Evolutionary conservation across 2,797 vertebrate species (phyloP).

Genomic region (Sphenodon punctatus): DNA sequence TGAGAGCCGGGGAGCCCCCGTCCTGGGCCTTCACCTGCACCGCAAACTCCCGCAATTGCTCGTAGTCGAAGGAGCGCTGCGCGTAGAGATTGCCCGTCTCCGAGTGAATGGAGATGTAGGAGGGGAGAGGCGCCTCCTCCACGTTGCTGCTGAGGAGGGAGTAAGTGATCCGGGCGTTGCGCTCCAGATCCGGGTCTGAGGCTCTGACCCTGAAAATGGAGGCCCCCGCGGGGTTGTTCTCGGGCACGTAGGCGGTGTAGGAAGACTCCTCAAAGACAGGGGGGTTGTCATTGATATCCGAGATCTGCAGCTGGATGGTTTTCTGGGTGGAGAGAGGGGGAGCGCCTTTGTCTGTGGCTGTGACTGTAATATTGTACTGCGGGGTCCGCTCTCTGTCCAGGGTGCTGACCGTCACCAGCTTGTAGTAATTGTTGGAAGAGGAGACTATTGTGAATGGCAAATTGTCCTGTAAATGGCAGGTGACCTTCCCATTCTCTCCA

Average conservation of each 20-base stretch:
- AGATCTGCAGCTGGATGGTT: constrained; percentile 32
- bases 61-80: constrained; percentile 70
- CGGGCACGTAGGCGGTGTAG: constrained; percentile 8
- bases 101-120: constrained; percentile 71
- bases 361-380: constrained; percentile 56
- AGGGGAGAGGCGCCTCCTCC: constrained; percentile 53
- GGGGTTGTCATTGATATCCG: constrained; percentile 46
- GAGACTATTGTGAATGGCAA: constrained; percentile 49
- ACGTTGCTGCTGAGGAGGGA: constrained; percentile 47
- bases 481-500: constrained; percentile 44
- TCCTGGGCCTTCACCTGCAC: constrained; percentile 65
- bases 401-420: constrained; percentile 14
- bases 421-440: constrained; percentile 53
- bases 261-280: constrained; percentile 23
- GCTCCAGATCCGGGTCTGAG: not conserved
- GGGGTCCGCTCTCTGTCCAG: constrained; percentile 35
- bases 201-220: constrained; percentile 23
- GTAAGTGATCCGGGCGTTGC: constrained; percentile 50
- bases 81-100: constrained; percentile 70
- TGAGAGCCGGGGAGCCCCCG: constrained; percentile 58
- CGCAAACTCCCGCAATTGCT: constrained; percentile 61
- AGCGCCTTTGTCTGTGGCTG: constrained; percentile 22
- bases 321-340: constrained; percentile 21
- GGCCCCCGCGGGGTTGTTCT: constrained; percentile 31
- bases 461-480: constrained; percentile 18